Evolutionary conservation across 2,797 vertebrate genomes (phyloP).

Genomic region (Sebastes taczanowskii): DNA sequence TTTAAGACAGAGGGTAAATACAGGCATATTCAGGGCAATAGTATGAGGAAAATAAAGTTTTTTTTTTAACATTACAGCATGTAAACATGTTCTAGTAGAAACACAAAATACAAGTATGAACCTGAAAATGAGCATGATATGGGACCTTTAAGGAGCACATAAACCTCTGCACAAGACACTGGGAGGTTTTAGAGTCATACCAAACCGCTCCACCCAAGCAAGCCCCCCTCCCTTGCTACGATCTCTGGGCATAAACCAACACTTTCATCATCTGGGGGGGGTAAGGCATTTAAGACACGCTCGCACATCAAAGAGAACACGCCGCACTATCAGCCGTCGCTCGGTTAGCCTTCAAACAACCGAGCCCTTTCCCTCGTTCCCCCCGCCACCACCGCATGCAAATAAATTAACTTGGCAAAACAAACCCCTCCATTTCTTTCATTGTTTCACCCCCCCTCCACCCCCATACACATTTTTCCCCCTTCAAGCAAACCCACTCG

Average conservation of each 20-base stretch:
- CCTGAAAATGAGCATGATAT: fast-evolving
- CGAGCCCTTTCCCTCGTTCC: background rate
- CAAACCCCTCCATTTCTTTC: slow-evolving; percentile 42
- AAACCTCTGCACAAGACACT: background rate
- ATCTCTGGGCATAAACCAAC: slow-evolving; percentile 24
- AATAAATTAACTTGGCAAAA: slow-evolving; percentile 68
- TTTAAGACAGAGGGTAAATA: too few species aligned
- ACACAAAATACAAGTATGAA: too few species aligned
- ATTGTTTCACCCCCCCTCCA: slow-evolving; percentile 1
- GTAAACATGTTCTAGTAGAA: too few species aligned
- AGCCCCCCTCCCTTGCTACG: background rate
- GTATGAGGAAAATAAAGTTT: fast-evolving
- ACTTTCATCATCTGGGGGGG: slow-evolving; percentile 6
- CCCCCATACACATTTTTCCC: background rate
- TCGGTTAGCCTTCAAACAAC: slow-evolving; percentile 49
- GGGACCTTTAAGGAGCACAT: background rate
- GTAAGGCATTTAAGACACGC: slow-evolving; percentile 23
- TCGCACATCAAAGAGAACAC: slow-evolving; percentile 42
- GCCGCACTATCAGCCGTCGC: slow-evolving; percentile 26
- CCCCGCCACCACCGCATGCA: slow-evolving; percentile 6
- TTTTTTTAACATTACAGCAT: too few species aligned
- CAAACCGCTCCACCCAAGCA: background rate
- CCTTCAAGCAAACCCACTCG: slow-evolving; percentile 65
- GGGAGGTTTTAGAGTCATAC: background rate
- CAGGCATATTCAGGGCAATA: too few species aligned